Evolutionary conservation across 1,140 invertebrate species (phyloP), one percentile per base, ranked within the genome.

Genomic region (Rhopalosiphum maidis): DNA sequence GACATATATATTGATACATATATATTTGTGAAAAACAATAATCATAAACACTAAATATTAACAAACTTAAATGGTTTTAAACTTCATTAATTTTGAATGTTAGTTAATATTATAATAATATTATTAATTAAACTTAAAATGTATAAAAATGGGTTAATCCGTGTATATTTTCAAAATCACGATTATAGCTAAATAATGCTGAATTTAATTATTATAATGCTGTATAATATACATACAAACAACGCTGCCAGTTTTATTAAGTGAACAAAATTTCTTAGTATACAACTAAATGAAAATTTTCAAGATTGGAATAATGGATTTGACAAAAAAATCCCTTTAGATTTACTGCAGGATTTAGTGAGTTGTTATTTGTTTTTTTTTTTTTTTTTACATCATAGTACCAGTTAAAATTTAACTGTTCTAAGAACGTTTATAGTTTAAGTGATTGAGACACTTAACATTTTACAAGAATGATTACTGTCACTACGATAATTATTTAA

Each of bases 341-440:
- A 55, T 89, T 89, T 89, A 89, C 35, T 23, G 35, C 51, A 89
- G n/a, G 87, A 23, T 89, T 89, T 55, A 89, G 88, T 89, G 1
- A 54, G 35, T 25, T 55, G 88, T 54, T 54, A 54, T 89, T 54
- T 89, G 88, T 89, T 89, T 41, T 89, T 55, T 55, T 54, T 18
- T 54, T 88, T 51, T 89, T 55, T 55, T 89, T 55, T 55, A 89
- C 37, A 55, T 89, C 35, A 5, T 51, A 23, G 35, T 89, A 37
- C 51, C 22, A 55, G 51, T 55, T 55, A 89, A 55, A 55, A 25
- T 37, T 22, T 25, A 25, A 55, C 4, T 37, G 35, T 41, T 89
- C 51, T 23, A 23, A 5, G 4, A 55, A 89, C 48, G 54, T 89
- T 51, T 88, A 77, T 77, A 88, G 9, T 89, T 37, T 41, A 55